Conservation (phyloP, 2,113 vertebrate species). For the Picathartes gymnocephalus region DNA sequence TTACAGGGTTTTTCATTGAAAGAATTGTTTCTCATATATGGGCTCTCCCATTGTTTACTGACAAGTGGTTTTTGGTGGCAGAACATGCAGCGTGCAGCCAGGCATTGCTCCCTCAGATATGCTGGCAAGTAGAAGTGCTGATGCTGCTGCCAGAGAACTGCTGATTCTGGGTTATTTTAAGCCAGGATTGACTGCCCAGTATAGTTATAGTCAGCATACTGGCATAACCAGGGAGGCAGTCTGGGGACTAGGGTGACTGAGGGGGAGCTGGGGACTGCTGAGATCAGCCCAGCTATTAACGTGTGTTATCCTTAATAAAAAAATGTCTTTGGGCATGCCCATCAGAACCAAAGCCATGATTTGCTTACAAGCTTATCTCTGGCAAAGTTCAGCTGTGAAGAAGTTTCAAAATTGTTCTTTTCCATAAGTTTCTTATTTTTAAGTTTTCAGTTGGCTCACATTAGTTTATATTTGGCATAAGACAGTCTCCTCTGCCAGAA, state of each 20-base stretch:
- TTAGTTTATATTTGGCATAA: neutral
- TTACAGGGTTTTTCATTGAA: neutral
- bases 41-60: neutral
- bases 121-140: conserved; percentile 28
- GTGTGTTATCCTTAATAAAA: neutral
- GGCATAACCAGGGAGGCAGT: neutral
- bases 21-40: fast-evolving
- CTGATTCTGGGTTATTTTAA: conserved; percentile 32
- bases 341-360: neutral
- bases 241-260: neutral
- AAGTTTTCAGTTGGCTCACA: neutral
- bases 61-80: neutral
- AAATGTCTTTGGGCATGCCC: fast-evolving
- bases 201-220: neutral
- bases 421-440: neutral
- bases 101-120: neutral
- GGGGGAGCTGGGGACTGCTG: neutral
- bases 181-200: neutral
- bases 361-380: neutral
- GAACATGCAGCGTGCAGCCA: neutral
- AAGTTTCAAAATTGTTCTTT: neutral
- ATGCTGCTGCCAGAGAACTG: conserved; percentile 16
- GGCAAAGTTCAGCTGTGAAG: neutral
- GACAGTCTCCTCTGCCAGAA: neutral
- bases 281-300: neutral